Evolutionary conservation across 1,140 invertebrate genomes (phyloP).

Genomic region (Papilio polyxenes): DNA sequence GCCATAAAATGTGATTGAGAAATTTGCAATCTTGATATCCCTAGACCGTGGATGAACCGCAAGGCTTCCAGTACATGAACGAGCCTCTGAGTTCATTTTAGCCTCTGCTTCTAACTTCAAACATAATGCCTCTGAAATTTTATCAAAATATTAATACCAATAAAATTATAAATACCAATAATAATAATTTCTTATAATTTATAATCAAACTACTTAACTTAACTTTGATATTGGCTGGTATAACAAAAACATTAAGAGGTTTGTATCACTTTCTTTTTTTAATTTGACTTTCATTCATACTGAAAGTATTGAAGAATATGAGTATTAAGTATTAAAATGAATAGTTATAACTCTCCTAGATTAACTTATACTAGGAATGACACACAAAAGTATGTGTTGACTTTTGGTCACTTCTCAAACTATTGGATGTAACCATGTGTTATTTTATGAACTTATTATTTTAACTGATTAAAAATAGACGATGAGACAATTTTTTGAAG

Average conservation of each 20-base stretch:
- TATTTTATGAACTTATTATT: background rate
- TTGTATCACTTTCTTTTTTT: too few species aligned
- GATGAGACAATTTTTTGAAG: too few species aligned
- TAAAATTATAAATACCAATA: background rate
- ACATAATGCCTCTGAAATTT: conserved; percentile 88
- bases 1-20: conserved; percentile 99
- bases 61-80: conserved; percentile 96
- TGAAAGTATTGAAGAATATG: too few species aligned
- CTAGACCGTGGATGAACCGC: conserved; percentile 96
- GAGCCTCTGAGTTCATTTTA: conserved; percentile 93
- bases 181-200: too few species aligned
- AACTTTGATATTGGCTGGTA: too few species aligned
- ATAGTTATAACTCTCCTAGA: too few species aligned
- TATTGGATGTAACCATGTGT: background rate
- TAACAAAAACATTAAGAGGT: too few species aligned
- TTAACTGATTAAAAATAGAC: background rate
- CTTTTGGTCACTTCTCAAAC: background rate
- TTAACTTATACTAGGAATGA: too few species aligned
- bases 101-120: conserved; percentile 94
- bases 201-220: too few species aligned
- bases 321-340: too few species aligned
- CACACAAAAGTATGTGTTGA: too few species aligned
- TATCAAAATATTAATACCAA: conserved; percentile 6
- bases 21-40: conserved; percentile 98
- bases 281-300: too few species aligned